These are phyloP conservation scores for Mesitornis unicolor DNA, from an alignment of 2,113 vertebrate genomes.

Conservation along the genomic window DNA sequence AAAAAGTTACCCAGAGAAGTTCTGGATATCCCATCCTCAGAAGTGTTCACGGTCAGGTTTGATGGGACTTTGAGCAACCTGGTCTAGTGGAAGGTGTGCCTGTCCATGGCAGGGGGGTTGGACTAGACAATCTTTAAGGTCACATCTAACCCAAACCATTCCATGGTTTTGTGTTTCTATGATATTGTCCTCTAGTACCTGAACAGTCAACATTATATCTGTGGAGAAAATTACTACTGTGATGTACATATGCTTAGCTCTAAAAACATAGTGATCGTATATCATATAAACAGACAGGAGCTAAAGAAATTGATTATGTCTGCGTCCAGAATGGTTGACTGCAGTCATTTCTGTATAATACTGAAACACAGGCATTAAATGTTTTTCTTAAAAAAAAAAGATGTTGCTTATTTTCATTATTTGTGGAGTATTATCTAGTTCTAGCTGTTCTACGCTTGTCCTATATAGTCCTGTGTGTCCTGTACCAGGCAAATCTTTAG, in stretches of 20 bases:
- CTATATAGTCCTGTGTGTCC: not conserved
- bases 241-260: not conserved
- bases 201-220: not conserved
- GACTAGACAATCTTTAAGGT: too few relatives aligned
- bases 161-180: not conserved
- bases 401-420: not conserved
- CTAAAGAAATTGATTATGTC: not conserved
- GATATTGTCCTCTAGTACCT: not conserved
- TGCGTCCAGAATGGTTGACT: not conserved
- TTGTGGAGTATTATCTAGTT: not conserved
- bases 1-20: not conserved
- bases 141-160: too few relatives aligned
- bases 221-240: not conserved
- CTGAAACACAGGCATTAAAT: not conserved
- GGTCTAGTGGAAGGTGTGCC: not conserved
- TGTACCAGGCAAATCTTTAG: not conserved
- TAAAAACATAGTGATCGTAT: not conserved
- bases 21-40: not conserved
- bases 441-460: not conserved
- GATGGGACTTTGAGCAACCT: not conserved
- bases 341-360: not conserved
- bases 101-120: fast-evolving
- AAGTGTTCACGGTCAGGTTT: not conserved
- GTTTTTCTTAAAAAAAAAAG: not conserved
- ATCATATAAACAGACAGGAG: not conserved